Percentiles rank a stretch among this genome's conserved stretches.
Evolutionary conservation across 2,888 invertebrate species (phyloP).

Genomic region (Allygus modestus): DNA sequence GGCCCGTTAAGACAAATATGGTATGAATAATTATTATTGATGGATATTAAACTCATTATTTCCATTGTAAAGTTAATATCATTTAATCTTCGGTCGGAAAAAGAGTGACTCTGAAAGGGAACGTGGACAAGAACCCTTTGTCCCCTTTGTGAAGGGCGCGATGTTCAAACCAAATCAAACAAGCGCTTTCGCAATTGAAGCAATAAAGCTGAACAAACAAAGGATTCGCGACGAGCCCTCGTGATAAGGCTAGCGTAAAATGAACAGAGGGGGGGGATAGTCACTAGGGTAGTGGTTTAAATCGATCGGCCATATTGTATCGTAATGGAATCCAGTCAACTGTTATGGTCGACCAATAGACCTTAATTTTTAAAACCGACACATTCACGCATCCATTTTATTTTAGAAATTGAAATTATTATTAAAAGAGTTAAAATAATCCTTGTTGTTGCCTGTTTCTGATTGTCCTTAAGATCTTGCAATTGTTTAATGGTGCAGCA

Average conservation of each 20-base stretch:
- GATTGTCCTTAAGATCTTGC: no score
- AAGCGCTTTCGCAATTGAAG: background rate
- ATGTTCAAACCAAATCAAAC: background rate
- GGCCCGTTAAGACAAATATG: no score
- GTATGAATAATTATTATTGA: no score
- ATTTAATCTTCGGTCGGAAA: no score
- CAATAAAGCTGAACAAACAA: constrained; percentile 40
- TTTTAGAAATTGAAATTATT: no score
- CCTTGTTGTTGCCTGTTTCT: no score
- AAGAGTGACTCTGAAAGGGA: background rate
- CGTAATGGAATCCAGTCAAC: background rate
- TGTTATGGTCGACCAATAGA: background rate
- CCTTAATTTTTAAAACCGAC: no score
- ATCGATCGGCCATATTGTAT: background rate
- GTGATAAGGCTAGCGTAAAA: constrained; percentile 38
- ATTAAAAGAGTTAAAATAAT: no score
- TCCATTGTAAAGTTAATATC: no score
- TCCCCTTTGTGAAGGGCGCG: constrained; percentile 9
- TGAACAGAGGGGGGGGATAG: constrained; percentile 4
- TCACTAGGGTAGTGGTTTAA: background rate
- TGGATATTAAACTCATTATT: no score
- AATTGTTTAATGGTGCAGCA: no score
- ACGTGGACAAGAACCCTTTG: background rate
- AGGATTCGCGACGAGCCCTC: background rate
- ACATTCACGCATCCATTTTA: no score